Evolutionary conservation across 2,113 vertebrate genomes (phyloP).

Genomic region (Eleginops maclovinus): DNA sequence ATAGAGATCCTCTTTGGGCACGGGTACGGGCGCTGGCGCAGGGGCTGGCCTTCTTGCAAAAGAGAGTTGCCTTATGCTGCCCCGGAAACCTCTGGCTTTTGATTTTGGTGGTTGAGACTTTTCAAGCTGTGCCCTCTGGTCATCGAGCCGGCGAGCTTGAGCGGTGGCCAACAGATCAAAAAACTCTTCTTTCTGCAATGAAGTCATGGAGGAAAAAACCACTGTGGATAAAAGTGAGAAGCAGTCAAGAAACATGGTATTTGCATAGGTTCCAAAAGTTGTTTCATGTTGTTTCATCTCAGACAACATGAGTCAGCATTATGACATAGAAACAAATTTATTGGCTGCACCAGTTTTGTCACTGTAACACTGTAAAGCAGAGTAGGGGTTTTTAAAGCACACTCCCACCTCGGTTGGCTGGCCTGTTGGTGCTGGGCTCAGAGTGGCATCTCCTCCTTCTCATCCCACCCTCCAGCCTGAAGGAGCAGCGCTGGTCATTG

Average conservation of each 20-base stretch:
- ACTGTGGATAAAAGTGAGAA: slow-evolving; percentile 72
- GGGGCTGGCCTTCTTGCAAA: slow-evolving; percentile 57
- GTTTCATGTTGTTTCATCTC: slow-evolving; percentile 27
- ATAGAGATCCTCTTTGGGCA: slow-evolving; percentile 88
- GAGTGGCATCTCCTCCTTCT: slow-evolving; percentile 84
- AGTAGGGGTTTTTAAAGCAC: not conserved
- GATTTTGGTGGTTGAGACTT: slow-evolving; percentile 26
- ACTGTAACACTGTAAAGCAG: not conserved
- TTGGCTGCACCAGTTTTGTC: slow-evolving; percentile 7
- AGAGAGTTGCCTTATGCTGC: slow-evolving; percentile 77
- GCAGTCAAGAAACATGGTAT: too few relatives aligned
- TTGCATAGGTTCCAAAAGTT: slow-evolving; percentile 17
- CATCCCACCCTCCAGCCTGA: slow-evolving; percentile 69
- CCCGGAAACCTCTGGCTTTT: slow-evolving; percentile 73
- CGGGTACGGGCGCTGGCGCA: slow-evolving; percentile 34
- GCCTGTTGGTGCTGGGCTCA: slow-evolving; percentile 80
- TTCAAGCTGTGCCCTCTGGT: slow-evolving; percentile 86
- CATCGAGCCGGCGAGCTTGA: slow-evolving; percentile 88
- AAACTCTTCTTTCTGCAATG: slow-evolving; percentile 90
- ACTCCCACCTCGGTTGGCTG: slow-evolving; percentile 71
- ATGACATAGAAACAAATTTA: slow-evolving; percentile 45
- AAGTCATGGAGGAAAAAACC: slow-evolving; percentile 89
- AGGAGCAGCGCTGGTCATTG: slow-evolving; percentile 88
- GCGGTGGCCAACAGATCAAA: slow-evolving; percentile 88
- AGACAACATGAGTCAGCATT: slow-evolving; percentile 43